Evolutionary conservation across 2,888 invertebrate species (phyloP).

Genomic region (Eristalinus sepulchralis): DNA sequence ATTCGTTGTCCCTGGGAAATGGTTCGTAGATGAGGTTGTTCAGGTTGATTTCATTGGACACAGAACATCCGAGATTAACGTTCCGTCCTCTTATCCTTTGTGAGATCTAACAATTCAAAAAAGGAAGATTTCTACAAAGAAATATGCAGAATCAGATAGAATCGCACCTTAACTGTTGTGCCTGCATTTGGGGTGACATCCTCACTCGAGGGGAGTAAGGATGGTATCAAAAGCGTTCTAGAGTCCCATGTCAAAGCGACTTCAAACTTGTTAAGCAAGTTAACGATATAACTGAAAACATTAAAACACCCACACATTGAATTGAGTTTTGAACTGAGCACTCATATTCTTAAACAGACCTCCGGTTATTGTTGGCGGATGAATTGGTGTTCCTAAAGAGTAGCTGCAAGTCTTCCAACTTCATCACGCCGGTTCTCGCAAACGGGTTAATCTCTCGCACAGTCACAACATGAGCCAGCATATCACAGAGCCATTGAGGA

Average conservation of each 20-base stretch:
- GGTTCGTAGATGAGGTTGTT: conserved; percentile 77
- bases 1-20: conserved; percentile 67
- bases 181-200: conserved; percentile 80
- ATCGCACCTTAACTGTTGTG: conserved; percentile 77
- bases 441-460: conserved; percentile 98
- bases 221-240: conserved; percentile 93
- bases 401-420: conserved; percentile 93
- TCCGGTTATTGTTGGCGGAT: conserved; percentile 85
- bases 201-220: conserved; percentile 92
- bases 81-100: conserved; percentile 78
- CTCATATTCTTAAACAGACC: conserved; percentile 69
- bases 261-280: conserved; percentile 97
- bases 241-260: conserved; percentile 98
- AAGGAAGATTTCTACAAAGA: neutral
- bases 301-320: neutral
- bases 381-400: conserved; percentile 94
- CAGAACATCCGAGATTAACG: conserved; percentile 76
- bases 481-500: conserved; percentile 99
- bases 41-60: conserved; percentile 78
- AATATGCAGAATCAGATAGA: neutral
- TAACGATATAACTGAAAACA: conserved; percentile 89
- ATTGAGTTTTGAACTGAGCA: neutral
- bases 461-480: conserved; percentile 97
- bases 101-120: conserved; percentile 73
- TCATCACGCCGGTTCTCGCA: conserved; percentile 96